Base-by-base conservation (phyloP, 1,140 invertebrate genomes). In the Drosophila busckii region DNA sequence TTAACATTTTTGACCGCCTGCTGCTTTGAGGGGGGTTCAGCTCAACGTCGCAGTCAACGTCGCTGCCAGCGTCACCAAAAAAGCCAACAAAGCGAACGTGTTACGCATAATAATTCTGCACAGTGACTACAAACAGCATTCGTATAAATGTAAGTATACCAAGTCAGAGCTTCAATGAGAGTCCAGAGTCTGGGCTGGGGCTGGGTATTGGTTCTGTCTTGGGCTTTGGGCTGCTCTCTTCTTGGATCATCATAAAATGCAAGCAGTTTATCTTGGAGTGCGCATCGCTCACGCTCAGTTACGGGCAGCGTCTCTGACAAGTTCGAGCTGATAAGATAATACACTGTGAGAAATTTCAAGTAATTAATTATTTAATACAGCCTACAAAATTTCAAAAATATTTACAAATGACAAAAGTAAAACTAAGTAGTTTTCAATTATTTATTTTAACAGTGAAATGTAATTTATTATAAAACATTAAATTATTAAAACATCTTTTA, bases 1-100 rank as follows among this genome's bases (percentile, higher is more conserved):
- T 82, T 82, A 82, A 82, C 75, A 82, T 82, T 83, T 75, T 82
- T 83, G 75, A 75, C 69, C 75, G 75, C 75, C 75, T 83, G 75
- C 75, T 82, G 75, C n/a, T n/a, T n/a, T n/a, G n/a, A n/a, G 70
- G 75, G 75, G 48, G 65, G 48, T 60, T 32, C 44, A 48, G 60
- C 50, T 45, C 34, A 41, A 16, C 20, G 37, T 25, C 9, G 50
- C 12, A n/a, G 25, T 15, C 15, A 13, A 3, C 4, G 45, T 44
- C 23, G 40, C 6, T 12, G 35, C 13, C 31, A 32, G 3, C 22
- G 48, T 32, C 37, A 44, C 78, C 66, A 32, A 82, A 73, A 75
- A 82, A 82, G 75, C 75, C 65, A 82, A 75, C 75, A 82, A 75
- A 80, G 54, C 41, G 49, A 83, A 82, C 75, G 76, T 82, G 75